Evolutionary conservation across 1,140 invertebrate species (phyloP).

Genomic region (Meloidogyne chitwoodi): DNA sequence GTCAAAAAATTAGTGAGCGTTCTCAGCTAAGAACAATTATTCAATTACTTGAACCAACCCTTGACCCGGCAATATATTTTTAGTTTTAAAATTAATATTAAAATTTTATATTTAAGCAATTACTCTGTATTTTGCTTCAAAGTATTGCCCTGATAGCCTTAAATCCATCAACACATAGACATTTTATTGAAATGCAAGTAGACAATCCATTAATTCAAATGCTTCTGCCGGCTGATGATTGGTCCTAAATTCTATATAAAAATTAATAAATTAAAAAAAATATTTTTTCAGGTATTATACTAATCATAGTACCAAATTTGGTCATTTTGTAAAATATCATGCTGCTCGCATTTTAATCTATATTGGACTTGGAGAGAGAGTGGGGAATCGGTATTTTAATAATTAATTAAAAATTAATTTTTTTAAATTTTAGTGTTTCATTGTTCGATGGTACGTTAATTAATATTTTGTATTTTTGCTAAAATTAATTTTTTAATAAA

Average conservation of each 20-base stretch:
- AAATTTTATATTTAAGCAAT: constrained; percentile 65
- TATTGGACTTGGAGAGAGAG: constrained; percentile 65
- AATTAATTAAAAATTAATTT: constrained; percentile 62
- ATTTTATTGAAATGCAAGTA: constrained; percentile 67
- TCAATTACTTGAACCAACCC: constrained; percentile 51
- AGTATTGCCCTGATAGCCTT: constrained; percentile 68
- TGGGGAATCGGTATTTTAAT: constrained; percentile 63
- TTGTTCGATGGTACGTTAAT: not conserved
- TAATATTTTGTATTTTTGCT: too few species aligned
- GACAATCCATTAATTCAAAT: constrained; percentile 70
- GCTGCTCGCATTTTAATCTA: constrained; percentile 70
- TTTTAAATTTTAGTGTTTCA: not conserved
- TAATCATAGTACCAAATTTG: constrained; percentile 71
- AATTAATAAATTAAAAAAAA: constrained; percentile 6
- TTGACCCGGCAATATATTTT: constrained; percentile 51
- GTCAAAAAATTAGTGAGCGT: constrained; percentile 42
- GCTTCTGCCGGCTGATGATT: constrained; percentile 71
- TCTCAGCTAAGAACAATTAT: constrained; percentile 53
- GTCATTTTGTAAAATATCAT: constrained; percentile 71
- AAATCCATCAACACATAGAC: constrained; percentile 65
- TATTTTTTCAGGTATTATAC: constrained; percentile 67
- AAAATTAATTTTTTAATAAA: not conserved
- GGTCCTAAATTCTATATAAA: constrained; percentile 52
- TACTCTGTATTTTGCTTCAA: constrained; percentile 70
- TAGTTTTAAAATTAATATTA: constrained; percentile 31